Percentiles rank a stretch among this genome's conserved stretches.
phyloP scores from a whole-genome alignment of 2,888 invertebrate species.

The Melolontha melolontha region DNA sequence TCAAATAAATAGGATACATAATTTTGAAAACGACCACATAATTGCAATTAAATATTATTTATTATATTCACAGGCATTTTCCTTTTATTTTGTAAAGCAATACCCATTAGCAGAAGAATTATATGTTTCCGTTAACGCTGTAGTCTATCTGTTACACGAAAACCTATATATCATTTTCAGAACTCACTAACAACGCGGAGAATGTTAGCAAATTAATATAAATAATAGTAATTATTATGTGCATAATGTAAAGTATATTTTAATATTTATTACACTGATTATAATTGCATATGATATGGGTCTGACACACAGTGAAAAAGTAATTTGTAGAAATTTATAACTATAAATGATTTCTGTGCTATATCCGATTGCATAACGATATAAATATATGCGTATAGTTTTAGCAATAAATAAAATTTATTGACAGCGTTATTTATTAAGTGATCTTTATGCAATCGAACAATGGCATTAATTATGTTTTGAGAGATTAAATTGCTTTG shows the following conservation, averaged over 20 bases:
- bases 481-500: too few species aligned
- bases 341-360: not conserved
- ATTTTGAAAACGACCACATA: not conserved
- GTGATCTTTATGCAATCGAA: conserved; percentile 17
- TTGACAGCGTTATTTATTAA: conserved; percentile 21
- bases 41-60: conserved; percentile 18
- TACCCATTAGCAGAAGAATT: conserved; percentile 10
- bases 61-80: conserved; percentile 1
- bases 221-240: conserved; percentile 22
- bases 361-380: conserved; percentile 18
- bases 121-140: not conserved
- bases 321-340: conserved; percentile 16
- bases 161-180: conserved; percentile 10
- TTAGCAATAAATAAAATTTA: conserved; percentile 27
- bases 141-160: conserved; percentile 1
- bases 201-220: conserved; percentile 13
- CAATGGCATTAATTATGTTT: too few species aligned
- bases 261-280: conserved; percentile 22
- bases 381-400: not conserved
- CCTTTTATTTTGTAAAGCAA: conserved; percentile 11
- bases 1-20: not conserved
- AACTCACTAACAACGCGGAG: not conserved
- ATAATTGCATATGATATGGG: conserved; percentile 17
- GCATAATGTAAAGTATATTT: conserved; percentile 18
- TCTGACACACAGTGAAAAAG: conserved; percentile 20